Conservation (phyloP, 2,888 invertebrate species). For the Hypena proboscidalis region DNA sequence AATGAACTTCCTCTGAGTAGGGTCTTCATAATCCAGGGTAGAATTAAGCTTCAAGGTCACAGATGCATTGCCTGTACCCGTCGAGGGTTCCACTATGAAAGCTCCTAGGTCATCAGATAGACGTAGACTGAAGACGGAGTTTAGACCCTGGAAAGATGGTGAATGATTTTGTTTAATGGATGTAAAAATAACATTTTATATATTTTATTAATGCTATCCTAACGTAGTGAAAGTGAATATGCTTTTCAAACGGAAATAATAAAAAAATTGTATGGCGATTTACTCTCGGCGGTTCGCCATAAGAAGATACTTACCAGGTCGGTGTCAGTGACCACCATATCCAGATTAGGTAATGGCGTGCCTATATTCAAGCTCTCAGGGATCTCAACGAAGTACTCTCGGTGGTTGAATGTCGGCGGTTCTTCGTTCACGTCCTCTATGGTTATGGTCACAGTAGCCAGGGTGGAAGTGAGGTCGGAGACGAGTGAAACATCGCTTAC, state of each 20-base stretch:
- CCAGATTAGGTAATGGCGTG: slow-evolving; percentile 91
- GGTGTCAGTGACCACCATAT: slow-evolving; percentile 94
- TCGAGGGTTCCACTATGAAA: slow-evolving; percentile 93
- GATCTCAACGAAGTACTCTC: slow-evolving; percentile 92
- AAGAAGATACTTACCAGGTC: slow-evolving; percentile 90
- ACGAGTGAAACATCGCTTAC: slow-evolving; percentile 89
- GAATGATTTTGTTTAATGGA: neutral
- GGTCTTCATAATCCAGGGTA: slow-evolving; percentile 95
- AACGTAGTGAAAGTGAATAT: no score
- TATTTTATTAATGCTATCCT: no score
- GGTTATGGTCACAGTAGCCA: slow-evolving; percentile 91
- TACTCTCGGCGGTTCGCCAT: no score
- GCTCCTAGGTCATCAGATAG: slow-evolving; percentile 92
- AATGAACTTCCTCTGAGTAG: slow-evolving; percentile 96
- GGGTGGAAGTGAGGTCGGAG: slow-evolving; percentile 88
- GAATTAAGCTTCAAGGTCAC: slow-evolving; percentile 93
- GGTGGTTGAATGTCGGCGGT: slow-evolving; percentile 92
- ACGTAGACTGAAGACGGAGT: slow-evolving; percentile 92
- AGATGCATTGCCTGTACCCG: slow-evolving; percentile 92
- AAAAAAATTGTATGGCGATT: no score
- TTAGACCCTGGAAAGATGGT: slow-evolving; percentile 89
- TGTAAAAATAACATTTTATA: no score
- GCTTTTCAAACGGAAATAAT: no score
- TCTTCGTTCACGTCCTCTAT: slow-evolving; percentile 96
- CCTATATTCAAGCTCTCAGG: slow-evolving; percentile 93